Evolutionary conservation across 37 sponge, comb jelly and placozoan genomes (phyloP).

Genomic region (Hexactinellida sp.): DNA sequence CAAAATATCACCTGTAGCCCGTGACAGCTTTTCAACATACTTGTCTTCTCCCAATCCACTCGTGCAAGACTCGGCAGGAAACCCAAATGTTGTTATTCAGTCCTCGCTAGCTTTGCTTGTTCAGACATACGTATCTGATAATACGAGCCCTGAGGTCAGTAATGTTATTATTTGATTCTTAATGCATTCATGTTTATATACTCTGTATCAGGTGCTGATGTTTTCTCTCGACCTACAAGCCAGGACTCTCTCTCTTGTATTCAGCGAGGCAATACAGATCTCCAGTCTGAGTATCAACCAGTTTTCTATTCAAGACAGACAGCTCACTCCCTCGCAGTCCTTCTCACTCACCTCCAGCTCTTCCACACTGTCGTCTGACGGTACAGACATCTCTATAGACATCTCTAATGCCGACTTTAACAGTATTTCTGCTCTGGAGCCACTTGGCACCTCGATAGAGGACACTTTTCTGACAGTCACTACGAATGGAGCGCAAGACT

Average conservation of each 20-base stretch:
- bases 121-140: slow-evolving; percentile 5
- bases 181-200: background rate
- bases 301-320: slow-evolving; percentile 41
- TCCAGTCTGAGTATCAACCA: slow-evolving; percentile 32
- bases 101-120: slow-evolving; percentile 25
- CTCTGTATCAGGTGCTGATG: background rate
- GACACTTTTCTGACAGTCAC: slow-evolving; percentile 49
- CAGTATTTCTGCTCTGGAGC: slow-evolving; percentile 34
- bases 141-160: slow-evolving; percentile 30
- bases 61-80: slow-evolving; percentile 46
- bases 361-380: slow-evolving; percentile 25
- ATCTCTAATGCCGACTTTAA: slow-evolving; percentile 60
- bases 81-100: slow-evolving; percentile 28
- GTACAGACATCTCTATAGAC: slow-evolving; percentile 30
- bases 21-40: slow-evolving; percentile 35
- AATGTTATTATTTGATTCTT: background rate
- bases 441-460: slow-evolving; percentile 44
- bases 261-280: slow-evolving; percentile 60
- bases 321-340: slow-evolving; percentile 19
- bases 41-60: slow-evolving; percentile 30
- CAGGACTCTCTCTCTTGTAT: slow-evolving; percentile 31
- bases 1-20: slow-evolving; percentile 41
- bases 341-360: slow-evolving; percentile 45
- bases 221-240: slow-evolving; percentile 42
- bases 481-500: slow-evolving; percentile 38